Evolutionary conservation across 2,797 vertebrate species (phyloP).

Genomic region (Epinephelus awoara): DNA sequence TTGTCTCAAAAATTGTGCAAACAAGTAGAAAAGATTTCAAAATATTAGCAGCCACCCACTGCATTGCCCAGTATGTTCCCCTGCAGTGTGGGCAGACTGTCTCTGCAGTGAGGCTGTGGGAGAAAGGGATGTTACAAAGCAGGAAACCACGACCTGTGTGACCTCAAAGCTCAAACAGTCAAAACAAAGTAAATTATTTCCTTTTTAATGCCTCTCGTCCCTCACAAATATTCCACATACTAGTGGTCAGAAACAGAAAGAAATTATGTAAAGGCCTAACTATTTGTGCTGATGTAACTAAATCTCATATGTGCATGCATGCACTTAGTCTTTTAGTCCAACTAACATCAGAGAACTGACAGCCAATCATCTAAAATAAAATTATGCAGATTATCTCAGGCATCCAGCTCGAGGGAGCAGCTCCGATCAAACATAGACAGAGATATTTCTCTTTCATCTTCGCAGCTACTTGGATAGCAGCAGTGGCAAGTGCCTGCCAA

Average conservation of each 20-base stretch:
- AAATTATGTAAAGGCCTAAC: background rate
- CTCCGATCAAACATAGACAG: constrained; percentile 36
- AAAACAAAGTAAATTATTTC: constrained; percentile 8
- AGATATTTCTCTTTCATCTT: constrained; percentile 53
- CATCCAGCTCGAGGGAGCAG: constrained; percentile 30
- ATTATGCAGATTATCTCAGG: constrained; percentile 47
- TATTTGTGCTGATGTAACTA: background rate
- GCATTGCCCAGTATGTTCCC: background rate
- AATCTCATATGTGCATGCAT: background rate
- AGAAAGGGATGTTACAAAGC: constrained; percentile 23
- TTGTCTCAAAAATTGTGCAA: background rate
- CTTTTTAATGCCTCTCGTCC: background rate
- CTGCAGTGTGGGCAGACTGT: constrained; percentile 8
- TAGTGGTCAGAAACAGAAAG: background rate
- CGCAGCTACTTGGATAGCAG: constrained; percentile 54
- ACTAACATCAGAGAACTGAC: constrained; percentile 3
- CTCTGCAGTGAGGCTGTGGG: constrained; percentile 16
- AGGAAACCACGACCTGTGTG: constrained; percentile 37
- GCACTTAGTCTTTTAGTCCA: background rate
- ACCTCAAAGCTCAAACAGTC: constrained; percentile 15
- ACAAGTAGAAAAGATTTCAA: constrained; percentile 8
- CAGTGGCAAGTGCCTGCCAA: constrained; percentile 51
- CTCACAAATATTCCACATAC: constrained; percentile 2
- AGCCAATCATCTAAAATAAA: constrained; percentile 25
- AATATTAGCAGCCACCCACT: constrained; percentile 3